Conservation (phyloP, 2,113 vertebrate genomes). For the Engraulis encrasicolus region DNA sequence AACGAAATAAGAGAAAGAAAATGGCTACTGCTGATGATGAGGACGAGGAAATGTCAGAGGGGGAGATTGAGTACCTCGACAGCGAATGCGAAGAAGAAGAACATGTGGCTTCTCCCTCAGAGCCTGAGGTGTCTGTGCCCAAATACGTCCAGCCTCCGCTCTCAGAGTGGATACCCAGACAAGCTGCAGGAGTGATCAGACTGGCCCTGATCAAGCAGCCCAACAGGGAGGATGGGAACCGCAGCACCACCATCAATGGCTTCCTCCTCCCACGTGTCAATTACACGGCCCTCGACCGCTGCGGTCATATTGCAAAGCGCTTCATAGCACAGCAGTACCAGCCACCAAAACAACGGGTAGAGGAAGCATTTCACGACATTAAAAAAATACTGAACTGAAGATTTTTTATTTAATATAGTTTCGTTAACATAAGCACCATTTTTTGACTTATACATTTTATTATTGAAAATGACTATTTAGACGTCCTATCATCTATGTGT, state of each 20-base stretch:
- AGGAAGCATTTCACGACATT: background rate
- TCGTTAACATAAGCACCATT: too few relatives aligned
- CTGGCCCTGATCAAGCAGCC: conserved; percentile 29
- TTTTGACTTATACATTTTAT: too few relatives aligned
- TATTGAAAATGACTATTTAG: too few relatives aligned
- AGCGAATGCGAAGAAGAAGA: conserved; percentile 33
- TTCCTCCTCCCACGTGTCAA: accelerated
- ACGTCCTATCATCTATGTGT: too few relatives aligned
- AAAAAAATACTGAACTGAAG: background rate
- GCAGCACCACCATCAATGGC: background rate
- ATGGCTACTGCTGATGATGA: conserved; percentile 40
- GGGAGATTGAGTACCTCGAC: background rate
- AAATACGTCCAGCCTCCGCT: conserved; percentile 62
- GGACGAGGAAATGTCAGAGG: background rate
- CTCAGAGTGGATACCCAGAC: conserved; percentile 79
- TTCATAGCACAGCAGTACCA: background rate
- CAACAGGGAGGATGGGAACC: background rate
- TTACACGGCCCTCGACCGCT: conserved; percentile 58
- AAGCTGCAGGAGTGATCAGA: background rate
- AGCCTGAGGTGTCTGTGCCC: background rate
- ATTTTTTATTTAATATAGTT: too few relatives aligned
- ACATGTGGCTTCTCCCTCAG: background rate
- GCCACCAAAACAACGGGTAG: background rate
- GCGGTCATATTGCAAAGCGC: conserved; percentile 37
- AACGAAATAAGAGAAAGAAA: conserved; percentile 16